phyloP scores from a whole-genome alignment of 2,797 vertebrate genomes.

The Hydrophis major region DNA sequence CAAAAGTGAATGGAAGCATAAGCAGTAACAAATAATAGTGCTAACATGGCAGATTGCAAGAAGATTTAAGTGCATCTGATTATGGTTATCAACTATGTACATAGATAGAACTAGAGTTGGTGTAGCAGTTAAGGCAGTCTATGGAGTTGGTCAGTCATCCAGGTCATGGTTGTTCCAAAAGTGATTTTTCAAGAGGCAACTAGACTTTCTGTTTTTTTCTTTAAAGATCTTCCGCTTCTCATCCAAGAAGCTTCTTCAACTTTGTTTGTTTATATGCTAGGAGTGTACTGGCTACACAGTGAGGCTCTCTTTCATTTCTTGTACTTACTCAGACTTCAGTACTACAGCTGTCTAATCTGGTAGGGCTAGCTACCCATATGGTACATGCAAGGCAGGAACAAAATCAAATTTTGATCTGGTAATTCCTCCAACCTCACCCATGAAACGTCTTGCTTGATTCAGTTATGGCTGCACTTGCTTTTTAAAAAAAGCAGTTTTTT shows the following conservation, averaged over 20 bases:
- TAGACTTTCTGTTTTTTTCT: not conserved
- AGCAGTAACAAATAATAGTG: not conserved
- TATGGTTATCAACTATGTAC: not conserved
- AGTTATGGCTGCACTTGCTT: not conserved
- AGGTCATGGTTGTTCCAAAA: not conserved
- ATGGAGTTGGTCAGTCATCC: not conserved
- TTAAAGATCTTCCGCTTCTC: not conserved
- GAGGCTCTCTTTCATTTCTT: not conserved
- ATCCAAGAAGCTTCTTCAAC: not conserved
- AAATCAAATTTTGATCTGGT: not conserved
- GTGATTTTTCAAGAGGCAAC: not conserved
- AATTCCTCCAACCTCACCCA: not conserved
- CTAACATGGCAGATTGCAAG: not conserved
- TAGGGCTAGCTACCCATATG: not conserved
- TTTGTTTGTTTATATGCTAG: not conserved
- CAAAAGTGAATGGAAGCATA: not conserved
- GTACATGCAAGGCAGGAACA: not conserved
- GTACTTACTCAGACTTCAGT: not conserved
- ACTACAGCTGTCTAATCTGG: not conserved
- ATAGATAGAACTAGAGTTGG: not conserved
- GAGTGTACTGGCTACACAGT: not conserved
- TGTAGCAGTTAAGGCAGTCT: not conserved
- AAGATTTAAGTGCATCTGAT: not conserved
- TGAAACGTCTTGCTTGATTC: not conserved
- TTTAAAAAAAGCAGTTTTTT: not conserved